Evolutionary conservation across 2,888 invertebrate species (phyloP).

Genomic region (Imbricaverruca yamaguchii): DNA sequence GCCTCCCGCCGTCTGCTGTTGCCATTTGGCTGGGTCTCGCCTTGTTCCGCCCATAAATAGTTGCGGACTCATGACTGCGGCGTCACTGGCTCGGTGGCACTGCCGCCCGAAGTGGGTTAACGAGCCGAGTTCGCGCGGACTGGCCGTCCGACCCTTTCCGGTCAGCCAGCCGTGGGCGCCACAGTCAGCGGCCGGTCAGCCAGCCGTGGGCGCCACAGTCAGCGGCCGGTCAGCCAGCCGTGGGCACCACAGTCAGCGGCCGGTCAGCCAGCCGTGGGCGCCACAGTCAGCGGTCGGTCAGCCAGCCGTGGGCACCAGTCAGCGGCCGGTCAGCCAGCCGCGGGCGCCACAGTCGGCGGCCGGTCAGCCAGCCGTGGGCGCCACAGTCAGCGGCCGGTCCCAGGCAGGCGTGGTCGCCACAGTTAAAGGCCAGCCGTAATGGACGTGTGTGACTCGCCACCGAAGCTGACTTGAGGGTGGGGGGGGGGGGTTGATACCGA

Average conservation of each 20-base stretch:
- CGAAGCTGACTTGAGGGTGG: too few relatives aligned
- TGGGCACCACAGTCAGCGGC: too few relatives aligned
- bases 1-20: too few relatives aligned
- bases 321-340: not conserved
- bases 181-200: not conserved
- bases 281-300: not conserved
- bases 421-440: too few relatives aligned
- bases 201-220: not conserved
- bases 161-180: not conserved
- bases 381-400: too few relatives aligned
- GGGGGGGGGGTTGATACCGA: too few relatives aligned
- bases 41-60: conserved; percentile 8
- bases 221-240: not conserved
- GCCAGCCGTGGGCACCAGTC: not conserved
- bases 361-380: not conserved
- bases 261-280: too few relatives aligned
- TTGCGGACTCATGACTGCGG: not conserved
- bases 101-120: conserved; percentile 1
- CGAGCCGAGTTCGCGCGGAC: conserved; percentile 1
- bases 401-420: too few relatives aligned
- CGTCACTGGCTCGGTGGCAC: not conserved
- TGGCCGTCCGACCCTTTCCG: not conserved
- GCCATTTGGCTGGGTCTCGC: not conserved
- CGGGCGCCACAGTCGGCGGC: not conserved
- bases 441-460: too few relatives aligned